Evolutionary conservation across 2,113 vertebrate species (phyloP), one percentile per base, ranked within the genome.

Genomic region (Ivindomyrus marchei): DNA sequence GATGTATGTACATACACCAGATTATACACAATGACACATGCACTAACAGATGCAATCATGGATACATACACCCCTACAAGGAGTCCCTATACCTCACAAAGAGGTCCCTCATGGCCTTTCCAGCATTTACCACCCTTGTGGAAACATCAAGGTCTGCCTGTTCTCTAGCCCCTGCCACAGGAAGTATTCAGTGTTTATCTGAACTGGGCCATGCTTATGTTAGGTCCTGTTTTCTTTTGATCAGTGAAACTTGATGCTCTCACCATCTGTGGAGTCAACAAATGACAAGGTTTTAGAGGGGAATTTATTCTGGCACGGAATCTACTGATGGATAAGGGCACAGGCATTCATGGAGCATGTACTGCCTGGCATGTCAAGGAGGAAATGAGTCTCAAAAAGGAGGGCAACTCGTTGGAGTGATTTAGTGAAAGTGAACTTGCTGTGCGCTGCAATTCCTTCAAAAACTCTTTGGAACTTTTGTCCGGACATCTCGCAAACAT

Each of bases 181-280:
- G 83, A 85, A 46, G 83, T 24, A 85, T 47, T 85, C 39, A 47
- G 83, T 85, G 83, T 85, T 85, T 47, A 85, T 85, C 83, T 85
- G 83, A 85, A 85, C 7, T 47, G 83, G 46, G 4, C 45, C 83
- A 47, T 85, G 83, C 83, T 85, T 47, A 47, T 47, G 39, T 46
- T 47, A 47, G 83, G 24, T 46, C 21, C 83, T 47, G 83, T n/a
- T 85, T 47, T 47, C 39, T 47, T 47, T 85, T 85, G 83, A 85
- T 85, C 83, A n/a, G 42, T 85, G 83, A 85, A 85, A 85, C 45
- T 42, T 47, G 45, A 85, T 47, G 7, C 83, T 47, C 45, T 46
- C 83, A 85, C 83, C 83, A 85, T 85, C 83, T 85, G 83, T 47
- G 83, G 83, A n/a, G 83, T 45, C 83, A 85, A 85, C 45, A 47